Conservation (phyloP, 2,797 vertebrate species). For the Amphiprion clarkii region DNA sequence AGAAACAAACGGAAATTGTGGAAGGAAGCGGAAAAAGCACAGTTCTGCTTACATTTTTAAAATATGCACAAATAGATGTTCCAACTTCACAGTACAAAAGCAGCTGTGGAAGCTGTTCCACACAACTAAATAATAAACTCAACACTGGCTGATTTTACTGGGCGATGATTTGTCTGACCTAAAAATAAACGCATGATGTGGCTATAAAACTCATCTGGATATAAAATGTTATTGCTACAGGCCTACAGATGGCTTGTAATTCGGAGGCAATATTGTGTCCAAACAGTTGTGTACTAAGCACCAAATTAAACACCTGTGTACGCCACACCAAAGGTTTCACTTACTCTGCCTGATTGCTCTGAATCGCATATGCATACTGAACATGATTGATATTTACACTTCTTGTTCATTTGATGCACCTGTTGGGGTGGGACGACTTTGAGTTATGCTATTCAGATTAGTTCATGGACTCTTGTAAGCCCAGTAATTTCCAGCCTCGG, state of each 20-base stretch:
- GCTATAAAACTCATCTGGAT: background rate
- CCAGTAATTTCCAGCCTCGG: background rate
- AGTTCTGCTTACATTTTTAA: background rate
- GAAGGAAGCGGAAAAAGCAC: background rate
- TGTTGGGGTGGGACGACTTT: slow-evolving; percentile 9
- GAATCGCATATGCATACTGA: background rate
- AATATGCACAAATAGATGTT: background rate
- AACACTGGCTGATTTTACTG: background rate
- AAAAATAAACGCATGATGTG: no score
- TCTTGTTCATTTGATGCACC: slow-evolving; percentile 9
- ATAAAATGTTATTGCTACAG: background rate
- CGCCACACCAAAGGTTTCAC: no score
- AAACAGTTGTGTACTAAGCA: no score
- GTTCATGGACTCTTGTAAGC: background rate
- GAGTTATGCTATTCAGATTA: background rate
- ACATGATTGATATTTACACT: background rate
- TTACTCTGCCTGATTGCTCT: no score
- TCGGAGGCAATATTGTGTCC: no score
- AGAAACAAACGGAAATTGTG: background rate
- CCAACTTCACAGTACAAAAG: background rate
- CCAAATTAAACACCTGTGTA: no score
- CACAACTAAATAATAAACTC: background rate
- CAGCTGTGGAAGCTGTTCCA: background rate
- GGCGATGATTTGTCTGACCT: no score
- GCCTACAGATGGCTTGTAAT: background rate